Percentiles rank a stretch among this genome's conserved stretches.
Conservation (phyloP, 2,797 vertebrate genomes). For the Heliangelus exortis region DNA sequence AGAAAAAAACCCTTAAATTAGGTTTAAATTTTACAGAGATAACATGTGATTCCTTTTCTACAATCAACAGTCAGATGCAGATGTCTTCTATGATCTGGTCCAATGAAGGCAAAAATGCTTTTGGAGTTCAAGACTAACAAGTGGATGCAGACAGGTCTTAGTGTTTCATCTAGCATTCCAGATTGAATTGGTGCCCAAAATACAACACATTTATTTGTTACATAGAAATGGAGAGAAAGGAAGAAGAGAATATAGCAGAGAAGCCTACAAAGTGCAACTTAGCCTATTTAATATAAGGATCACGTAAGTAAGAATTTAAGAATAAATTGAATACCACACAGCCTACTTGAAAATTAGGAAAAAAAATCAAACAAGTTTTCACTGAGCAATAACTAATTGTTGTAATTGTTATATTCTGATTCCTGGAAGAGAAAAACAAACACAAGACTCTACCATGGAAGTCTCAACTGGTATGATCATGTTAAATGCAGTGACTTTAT, state of each 20-base stretch:
- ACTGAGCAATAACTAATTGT: not conserved
- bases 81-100: not conserved
- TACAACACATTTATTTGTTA: not conserved
- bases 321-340: not conserved
- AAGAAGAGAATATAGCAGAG: not conserved
- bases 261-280: not conserved
- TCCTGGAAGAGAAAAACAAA: not conserved
- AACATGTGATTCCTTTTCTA: not conserved
- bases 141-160: not conserved
- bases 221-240: not conserved
- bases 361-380: not conserved
- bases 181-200: not conserved
- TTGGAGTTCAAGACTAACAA: not conserved
- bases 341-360: not conserved
- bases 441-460: not conserved
- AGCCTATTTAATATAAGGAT: not conserved
- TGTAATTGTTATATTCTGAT: not conserved
- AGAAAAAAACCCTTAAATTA: not conserved
- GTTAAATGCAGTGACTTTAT: not conserved
- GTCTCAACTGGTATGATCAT: not conserved
- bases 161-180: not conserved
- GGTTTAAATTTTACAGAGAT: not conserved
- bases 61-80: not conserved
- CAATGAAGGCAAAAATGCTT: not conserved
- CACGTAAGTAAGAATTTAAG: not conserved